Evolutionary conservation across 1,140 invertebrate species (phyloP), one percentile per base, ranked within the genome.

Genomic region (Diachasmimorpha longicaudata): DNA sequence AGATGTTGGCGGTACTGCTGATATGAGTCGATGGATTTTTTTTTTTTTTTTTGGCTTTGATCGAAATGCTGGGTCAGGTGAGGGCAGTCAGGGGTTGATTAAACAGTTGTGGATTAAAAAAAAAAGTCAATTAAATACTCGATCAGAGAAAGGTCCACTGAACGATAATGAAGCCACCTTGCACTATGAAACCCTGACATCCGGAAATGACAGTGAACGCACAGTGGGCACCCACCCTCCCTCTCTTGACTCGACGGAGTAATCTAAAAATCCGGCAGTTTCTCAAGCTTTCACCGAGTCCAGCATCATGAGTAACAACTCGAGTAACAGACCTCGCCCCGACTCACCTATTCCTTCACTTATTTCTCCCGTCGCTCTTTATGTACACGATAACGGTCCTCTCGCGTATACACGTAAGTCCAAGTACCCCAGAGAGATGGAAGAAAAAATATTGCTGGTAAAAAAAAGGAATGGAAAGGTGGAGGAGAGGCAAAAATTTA

Each of bases 271-370:
- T 75, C 68, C 73, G 68, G 52, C 73, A 72, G 81, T 85, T 85
- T 85, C 83, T 81, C 81, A 82, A 84, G 85, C 84, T 85, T 85
- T 85, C 84, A 85, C 84, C 80, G 77, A 78, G 76, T 72, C 80
- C 81, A 82, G 82, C 76, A 80, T 79, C 76, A 71, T 66, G 42
- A 69, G 42, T n/a, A 72, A 19, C 16, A 39, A 48, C 42, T 23
- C 16, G 19, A 21, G n/a, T 14, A n/a, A 55, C 31, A 31, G 68
- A 48, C 74, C 74, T 76, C 74, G 69, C 74, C 74, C 74, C 69
- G 74, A 71, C 74, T 76, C 58, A 58, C 63, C 69, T 76, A 42
- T 76, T 76, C 55, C 55, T 63, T 39, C 36, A 55, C 69, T 71
- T 66, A 71, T 71, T 70, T 75, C 42, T 14, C 21, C 13, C 9